Evolutionary conservation across 1,140 invertebrate species (phyloP).

Genomic region (Ceratosolen solmsi): DNA sequence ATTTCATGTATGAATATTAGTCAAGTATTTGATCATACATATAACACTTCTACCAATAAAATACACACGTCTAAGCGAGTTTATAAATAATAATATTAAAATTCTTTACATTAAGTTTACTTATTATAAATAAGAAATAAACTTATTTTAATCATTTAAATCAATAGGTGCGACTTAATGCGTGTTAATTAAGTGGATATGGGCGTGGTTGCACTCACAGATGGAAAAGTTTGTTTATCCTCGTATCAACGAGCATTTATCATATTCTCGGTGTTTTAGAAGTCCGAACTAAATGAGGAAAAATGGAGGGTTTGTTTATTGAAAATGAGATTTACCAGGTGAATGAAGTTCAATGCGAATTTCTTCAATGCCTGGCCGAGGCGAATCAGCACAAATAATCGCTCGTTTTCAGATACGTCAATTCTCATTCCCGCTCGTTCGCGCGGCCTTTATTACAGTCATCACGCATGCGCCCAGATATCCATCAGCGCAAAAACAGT

Average conservation of each 20-base stretch:
- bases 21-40: no score
- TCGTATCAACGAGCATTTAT: no score
- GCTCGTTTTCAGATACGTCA: conserved; percentile 12
- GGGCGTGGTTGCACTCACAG: no score
- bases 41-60: no score
- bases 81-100: background rate
- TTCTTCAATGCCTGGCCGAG: background rate
- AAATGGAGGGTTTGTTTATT: background rate
- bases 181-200: no score
- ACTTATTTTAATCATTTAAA: no score
- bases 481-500: background rate
- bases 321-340: background rate
- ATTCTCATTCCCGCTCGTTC: background rate
- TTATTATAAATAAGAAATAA: no score
- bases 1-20: no score
- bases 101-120: no score
- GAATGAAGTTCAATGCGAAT: conserved; percentile 3
- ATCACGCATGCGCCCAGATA: background rate
- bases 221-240: no score
- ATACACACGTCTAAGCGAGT: background rate
- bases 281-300: background rate
- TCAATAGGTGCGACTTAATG: background rate
- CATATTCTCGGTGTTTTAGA: background rate
- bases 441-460: background rate
- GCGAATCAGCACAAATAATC: background rate